A percentile compares a stretch with the other conserved stretches of the same genome.
Evolutionary conservation across 2,888 invertebrate species (phyloP).

Genomic region (Lasioglossum leucozonium): DNA sequence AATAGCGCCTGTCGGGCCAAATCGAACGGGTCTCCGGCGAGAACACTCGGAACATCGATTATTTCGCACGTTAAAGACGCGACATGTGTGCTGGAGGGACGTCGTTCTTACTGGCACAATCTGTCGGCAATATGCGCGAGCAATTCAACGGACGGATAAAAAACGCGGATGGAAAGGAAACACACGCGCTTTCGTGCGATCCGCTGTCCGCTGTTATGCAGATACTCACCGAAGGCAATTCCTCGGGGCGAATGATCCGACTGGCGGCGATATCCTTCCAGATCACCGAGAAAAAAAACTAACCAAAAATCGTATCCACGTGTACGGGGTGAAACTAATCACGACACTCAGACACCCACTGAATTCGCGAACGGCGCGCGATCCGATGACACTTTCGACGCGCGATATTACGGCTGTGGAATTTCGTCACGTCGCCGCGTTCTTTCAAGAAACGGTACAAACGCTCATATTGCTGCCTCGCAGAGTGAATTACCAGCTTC

Average conservation of each 20-base stretch:
- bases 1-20: background rate
- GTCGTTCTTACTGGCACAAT: conserved; percentile 28
- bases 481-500: conserved; percentile 77
- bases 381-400: conserved; percentile 70
- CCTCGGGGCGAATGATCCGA: conserved; percentile 65
- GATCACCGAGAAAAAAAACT: conserved; percentile 57
- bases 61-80: conserved; percentile 35
- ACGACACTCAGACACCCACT: conserved; percentile 72
- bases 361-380: conserved; percentile 59
- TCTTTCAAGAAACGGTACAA: conserved; percentile 75
- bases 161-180: conserved; percentile 15
- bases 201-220: conserved; percentile 7
- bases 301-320: conserved; percentile 74
- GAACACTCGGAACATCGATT: conserved; percentile 23
- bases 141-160: conserved; percentile 26
- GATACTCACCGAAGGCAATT: conserved; percentile 75
- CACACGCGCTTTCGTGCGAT: background rate
- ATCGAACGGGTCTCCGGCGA: background rate
- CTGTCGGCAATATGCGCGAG: conserved; percentile 46
- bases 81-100: conserved; percentile 37
- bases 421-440: conserved; percentile 75
- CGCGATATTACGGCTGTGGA: conserved; percentile 69
- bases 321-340: conserved; percentile 64
- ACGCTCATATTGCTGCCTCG: conserved; percentile 74
- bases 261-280: conserved; percentile 66